phyloP scores from a whole-genome alignment of 1,140 invertebrate genomes.

The Metopolophium dirhodum region DNA sequence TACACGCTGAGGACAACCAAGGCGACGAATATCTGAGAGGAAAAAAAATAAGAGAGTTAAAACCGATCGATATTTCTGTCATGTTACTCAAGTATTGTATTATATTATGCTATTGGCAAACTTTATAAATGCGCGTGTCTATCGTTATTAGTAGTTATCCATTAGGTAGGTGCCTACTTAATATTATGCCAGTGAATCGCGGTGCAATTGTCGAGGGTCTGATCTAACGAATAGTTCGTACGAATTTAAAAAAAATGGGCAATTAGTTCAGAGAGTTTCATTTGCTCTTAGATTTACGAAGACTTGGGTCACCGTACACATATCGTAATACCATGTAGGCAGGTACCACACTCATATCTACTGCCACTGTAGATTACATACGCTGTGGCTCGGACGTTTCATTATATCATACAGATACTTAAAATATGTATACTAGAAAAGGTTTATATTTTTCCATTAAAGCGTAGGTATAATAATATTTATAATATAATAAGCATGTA shows the following conservation, averaged over 20 bases:
- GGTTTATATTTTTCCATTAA: not conserved
- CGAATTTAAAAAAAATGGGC: not conserved
- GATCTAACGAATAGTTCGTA: not conserved
- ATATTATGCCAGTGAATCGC: not conserved
- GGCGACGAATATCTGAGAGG: constrained; percentile 39
- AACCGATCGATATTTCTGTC: not conserved
- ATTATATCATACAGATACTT: not conserved
- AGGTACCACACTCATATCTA: not conserved
- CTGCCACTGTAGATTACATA: not conserved
- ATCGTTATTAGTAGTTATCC: too few relatives aligned
- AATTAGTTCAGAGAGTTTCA: not conserved
- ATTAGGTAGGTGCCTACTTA: too few relatives aligned
- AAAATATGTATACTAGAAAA: too few relatives aligned
- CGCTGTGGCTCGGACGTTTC: not conserved
- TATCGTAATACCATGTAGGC: not conserved
- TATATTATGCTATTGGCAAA: not conserved
- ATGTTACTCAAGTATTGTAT: not conserved
- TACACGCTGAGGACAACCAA: constrained; percentile 54
- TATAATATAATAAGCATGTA: not conserved
- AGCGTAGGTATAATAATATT: not conserved
- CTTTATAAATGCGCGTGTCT: not conserved
- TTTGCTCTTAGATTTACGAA: not conserved
- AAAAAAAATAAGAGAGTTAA: not conserved
- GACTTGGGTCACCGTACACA: not conserved
- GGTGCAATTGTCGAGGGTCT: not conserved